A percentile compares a stretch with the other conserved stretches of the same genome.
phyloP scores from a whole-genome alignment of 2,888 invertebrate genomes.

The Polydrusus cervinus region DNA sequence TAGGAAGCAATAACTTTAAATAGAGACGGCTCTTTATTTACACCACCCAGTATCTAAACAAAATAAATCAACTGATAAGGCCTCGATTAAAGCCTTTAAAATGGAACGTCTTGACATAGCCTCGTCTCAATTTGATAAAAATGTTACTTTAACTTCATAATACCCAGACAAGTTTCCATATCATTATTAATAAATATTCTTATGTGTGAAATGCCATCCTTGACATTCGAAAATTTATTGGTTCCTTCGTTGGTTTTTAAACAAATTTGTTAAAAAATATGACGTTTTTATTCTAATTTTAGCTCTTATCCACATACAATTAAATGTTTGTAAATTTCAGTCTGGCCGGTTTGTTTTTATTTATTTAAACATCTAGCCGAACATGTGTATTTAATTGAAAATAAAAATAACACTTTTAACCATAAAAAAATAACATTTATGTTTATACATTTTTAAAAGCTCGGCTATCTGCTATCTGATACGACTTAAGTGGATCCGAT shows the following conservation, averaged over 20 bases:
- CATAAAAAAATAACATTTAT: too few species aligned
- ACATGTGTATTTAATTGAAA: background rate
- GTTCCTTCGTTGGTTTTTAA: slow-evolving; percentile 4
- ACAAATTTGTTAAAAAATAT: slow-evolving; percentile 4
- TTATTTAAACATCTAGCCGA: background rate
- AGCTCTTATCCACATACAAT: slow-evolving; percentile 1
- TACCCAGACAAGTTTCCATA: background rate
- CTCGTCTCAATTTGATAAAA: background rate
- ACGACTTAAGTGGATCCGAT: too few species aligned
- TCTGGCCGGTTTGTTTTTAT: slow-evolving; percentile 8
- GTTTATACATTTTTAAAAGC: too few species aligned
- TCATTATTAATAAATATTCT: slow-evolving; percentile 9
- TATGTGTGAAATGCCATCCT: background rate
- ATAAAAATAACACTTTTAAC: background rate
- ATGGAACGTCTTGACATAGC: background rate
- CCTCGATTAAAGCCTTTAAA: too few species aligned
- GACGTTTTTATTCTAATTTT: slow-evolving; percentile 23
- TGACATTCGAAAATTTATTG: slow-evolving; percentile 24
- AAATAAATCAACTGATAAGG: too few species aligned
- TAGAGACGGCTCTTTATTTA: too few species aligned
- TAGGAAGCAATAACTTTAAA: too few species aligned
- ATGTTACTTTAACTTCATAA: background rate
- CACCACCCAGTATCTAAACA: too few species aligned
- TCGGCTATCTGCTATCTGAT: too few species aligned
- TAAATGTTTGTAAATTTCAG: slow-evolving; percentile 5